Evolutionary conservation across 2,797 vertebrate genomes (phyloP).

Genomic region (Acanthopagrus latus): DNA sequence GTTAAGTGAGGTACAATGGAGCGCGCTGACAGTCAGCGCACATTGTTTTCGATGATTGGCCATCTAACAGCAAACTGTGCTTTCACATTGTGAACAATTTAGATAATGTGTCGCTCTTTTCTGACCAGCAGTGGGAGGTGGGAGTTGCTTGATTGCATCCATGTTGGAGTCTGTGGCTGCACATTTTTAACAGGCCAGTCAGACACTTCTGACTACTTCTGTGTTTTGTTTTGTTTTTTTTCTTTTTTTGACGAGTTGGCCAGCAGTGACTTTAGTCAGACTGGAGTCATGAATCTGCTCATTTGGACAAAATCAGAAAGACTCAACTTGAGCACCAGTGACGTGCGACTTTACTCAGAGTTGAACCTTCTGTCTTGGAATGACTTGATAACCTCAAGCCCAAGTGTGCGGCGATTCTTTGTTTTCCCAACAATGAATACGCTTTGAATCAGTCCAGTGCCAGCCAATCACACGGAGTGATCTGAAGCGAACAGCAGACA

Average conservation of each 20-base stretch:
- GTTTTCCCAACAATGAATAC: neutral
- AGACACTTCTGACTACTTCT: neutral
- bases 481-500: neutral
- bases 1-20: conserved; percentile 19
- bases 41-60: conserved; percentile 40
- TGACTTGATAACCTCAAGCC: neutral
- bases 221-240: neutral
- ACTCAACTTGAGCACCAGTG: neutral
- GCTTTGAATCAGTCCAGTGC: neutral
- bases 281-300: neutral
- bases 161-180: conserved; percentile 8
- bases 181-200: neutral
- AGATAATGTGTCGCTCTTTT: conserved; percentile 29
- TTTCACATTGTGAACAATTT: conserved; percentile 40
- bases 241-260: neutral
- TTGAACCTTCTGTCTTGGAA: neutral
- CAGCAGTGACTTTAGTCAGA: neutral
- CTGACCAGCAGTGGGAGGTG: conserved; percentile 11
- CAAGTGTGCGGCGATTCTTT: neutral
- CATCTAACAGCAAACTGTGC: conserved; percentile 18
- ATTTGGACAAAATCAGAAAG: neutral
- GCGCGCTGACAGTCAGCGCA: neutral
- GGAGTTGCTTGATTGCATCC: conserved; percentile 22
- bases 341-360: neutral
- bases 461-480: neutral